These are phyloP conservation scores for Tauraco hartlaubi DNA, from an alignment of 2,797 vertebrate genomes.

Conservation along the genomic window DNA sequence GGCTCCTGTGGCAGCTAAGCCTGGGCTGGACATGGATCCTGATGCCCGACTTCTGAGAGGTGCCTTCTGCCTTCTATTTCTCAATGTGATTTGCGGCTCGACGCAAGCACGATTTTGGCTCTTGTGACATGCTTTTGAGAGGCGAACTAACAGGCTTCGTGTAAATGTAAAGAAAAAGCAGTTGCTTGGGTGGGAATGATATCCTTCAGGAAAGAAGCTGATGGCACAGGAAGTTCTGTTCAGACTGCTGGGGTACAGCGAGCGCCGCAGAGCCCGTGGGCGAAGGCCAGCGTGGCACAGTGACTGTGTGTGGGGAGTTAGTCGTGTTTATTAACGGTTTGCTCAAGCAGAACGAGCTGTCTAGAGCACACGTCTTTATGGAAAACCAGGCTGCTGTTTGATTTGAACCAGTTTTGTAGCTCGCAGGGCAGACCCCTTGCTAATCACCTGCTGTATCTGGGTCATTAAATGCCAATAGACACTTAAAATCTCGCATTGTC, in stretches of 20 bases:
- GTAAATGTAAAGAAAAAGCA: not conserved
- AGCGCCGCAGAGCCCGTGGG: not conserved
- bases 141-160: not conserved
- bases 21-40: not conserved
- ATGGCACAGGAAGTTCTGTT: not conserved
- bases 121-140: not conserved
- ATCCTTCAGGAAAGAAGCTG: not conserved
- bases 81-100: not conserved
- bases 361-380: not conserved
- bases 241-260: not conserved
- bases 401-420: constrained; percentile 69
- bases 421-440: constrained; percentile 6
- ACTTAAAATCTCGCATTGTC: accelerated
- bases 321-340: not conserved
- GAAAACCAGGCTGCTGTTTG: constrained; percentile 30
- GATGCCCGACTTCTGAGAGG: not conserved
- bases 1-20: not conserved
- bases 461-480: constrained; percentile 12
- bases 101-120: not conserved
- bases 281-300: accelerated
- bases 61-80: not conserved
- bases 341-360: not conserved
- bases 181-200: not conserved
- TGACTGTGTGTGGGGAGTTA: not conserved
- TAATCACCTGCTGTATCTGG: constrained; percentile 37